Evolutionary conservation across 2,113 vertebrate genomes (phyloP).

Genomic region (Cyprinodon brontotheroides): DNA sequence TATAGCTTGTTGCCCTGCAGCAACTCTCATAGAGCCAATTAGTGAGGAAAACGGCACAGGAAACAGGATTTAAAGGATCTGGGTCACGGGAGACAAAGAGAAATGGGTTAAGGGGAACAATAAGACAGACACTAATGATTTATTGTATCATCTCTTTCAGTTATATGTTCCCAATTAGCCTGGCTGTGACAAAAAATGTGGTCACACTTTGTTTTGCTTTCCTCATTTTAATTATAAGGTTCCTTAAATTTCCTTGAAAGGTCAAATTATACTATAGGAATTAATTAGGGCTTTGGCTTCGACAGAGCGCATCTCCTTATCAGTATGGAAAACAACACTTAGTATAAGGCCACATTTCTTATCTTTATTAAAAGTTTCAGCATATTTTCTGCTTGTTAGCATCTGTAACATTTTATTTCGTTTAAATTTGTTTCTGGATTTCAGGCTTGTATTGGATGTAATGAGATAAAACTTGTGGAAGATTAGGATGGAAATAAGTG

Average conservation of each 20-base stretch:
- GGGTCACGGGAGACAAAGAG: slow-evolving; percentile 22
- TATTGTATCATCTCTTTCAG: slow-evolving; percentile 5
- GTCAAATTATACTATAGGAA: background rate
- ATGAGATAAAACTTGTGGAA: no score
- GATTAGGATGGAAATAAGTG: no score
- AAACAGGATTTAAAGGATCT: slow-evolving; percentile 38
- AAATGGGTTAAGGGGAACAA: slow-evolving; percentile 9
- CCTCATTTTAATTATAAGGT: background rate
- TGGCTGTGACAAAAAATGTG: background rate
- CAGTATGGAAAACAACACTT: background rate
- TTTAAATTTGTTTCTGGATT: background rate
- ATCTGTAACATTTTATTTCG: background rate
- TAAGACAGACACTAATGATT: slow-evolving; percentile 25
- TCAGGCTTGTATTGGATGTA: background rate
- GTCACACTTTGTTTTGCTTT: background rate
- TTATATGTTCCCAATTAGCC: slow-evolving; percentile 5
- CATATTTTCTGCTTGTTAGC: background rate
- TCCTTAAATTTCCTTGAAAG: background rate
- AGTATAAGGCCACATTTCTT: background rate
- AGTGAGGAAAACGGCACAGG: slow-evolving; percentile 17
- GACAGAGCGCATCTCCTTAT: background rate
- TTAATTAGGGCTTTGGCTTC: background rate
- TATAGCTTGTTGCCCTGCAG: slow-evolving; percentile 24
- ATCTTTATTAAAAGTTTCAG: background rate
- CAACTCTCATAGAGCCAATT: slow-evolving; percentile 49